These are phyloP conservation scores for Todiramphus chloris DNA, from an alignment of 2,113 vertebrate genomes.

Conservation along the genomic window DNA sequence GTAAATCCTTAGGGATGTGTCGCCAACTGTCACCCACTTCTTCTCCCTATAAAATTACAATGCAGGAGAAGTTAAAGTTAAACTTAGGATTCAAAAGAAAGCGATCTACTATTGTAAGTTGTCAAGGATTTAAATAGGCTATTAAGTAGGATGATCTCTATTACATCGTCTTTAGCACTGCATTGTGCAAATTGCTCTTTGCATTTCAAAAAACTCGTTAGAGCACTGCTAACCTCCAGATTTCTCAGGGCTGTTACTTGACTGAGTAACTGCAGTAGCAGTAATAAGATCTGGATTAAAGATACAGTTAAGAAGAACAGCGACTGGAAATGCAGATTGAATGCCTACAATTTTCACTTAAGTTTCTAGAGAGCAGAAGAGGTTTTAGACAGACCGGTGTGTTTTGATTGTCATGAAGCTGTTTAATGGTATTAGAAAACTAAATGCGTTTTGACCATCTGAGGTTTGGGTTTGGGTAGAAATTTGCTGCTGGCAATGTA, in stretches of 20 bases:
- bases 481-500: constrained; percentile 48
- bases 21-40: constrained; percentile 98
- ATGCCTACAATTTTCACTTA: constrained; percentile 16
- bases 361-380: constrained; percentile 41
- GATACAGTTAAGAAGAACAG: constrained; percentile 27
- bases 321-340: constrained; percentile 34
- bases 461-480: background rate
- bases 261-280: constrained; percentile 52
- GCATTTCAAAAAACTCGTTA: constrained; percentile 25
- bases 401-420: constrained; percentile 22
- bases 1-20: constrained; percentile 97
- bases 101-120: constrained; percentile 26
- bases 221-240: constrained; percentile 42
- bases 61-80: constrained; percentile 45
- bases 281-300: constrained; percentile 18
- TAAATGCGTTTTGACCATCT: constrained; percentile 21
- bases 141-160: constrained; percentile 55
- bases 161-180: constrained; percentile 26
- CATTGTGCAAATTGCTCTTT: constrained; percentile 41
- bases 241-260: constrained; percentile 39
- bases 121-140: constrained; percentile 53
- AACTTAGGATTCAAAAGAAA: background rate
- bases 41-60: constrained; percentile 88
- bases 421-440: constrained; percentile 15
- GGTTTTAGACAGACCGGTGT: constrained; percentile 8